Evolutionary conservation across 2,888 invertebrate genomes (phyloP).

Genomic region (Agrenia bidenticulata): DNA sequence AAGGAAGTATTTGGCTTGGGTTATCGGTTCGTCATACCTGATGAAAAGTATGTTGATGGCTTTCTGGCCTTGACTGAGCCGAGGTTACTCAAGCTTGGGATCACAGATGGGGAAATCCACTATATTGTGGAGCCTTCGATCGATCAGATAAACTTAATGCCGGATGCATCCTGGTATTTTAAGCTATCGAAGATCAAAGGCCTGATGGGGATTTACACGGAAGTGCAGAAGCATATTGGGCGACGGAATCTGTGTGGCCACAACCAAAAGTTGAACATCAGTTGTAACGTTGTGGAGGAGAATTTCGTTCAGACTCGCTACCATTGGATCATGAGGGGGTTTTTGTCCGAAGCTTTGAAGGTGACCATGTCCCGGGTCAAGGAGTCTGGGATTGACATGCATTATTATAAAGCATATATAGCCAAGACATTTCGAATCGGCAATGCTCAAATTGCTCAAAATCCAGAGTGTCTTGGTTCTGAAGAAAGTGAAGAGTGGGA

Average conservation of each 20-base stretch:
- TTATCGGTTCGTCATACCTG: background rate
- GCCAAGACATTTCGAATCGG: background rate
- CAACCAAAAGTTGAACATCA: background rate
- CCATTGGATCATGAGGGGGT: background rate
- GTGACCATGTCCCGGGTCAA: background rate
- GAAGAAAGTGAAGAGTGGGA: background rate
- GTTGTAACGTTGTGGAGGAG: conserved; percentile 1
- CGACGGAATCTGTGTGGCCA: background rate
- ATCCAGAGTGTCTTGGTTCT: no score
- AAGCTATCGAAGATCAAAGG: background rate
- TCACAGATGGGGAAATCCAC: no score
- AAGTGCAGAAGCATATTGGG: background rate
- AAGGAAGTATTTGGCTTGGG: background rate
- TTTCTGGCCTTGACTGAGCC: no score
- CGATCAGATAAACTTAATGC: background rate
- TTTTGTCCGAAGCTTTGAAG: background rate
- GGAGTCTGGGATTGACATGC: background rate
- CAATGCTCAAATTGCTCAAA: background rate
- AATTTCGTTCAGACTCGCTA: background rate
- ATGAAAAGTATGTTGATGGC: no score
- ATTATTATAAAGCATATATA: background rate
- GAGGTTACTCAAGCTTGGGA: no score
- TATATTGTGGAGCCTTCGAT: background rate
- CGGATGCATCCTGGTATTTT: background rate
- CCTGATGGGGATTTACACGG: background rate